These are phyloP conservation scores for Mactromeris polynyma DNA, from an alignment of 2,888 invertebrate genomes.

Conservation along the genomic window DNA sequence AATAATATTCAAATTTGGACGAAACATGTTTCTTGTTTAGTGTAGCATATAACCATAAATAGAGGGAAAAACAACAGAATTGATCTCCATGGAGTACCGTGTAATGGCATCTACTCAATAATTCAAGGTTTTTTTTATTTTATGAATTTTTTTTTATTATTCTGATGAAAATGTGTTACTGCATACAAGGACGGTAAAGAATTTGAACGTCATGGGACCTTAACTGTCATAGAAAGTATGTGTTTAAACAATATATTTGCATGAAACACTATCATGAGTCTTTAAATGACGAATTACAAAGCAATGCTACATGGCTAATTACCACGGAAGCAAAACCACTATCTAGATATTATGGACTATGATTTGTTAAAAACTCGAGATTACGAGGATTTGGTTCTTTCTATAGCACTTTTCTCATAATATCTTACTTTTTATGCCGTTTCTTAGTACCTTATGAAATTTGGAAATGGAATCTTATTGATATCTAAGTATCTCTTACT, in stretches of 20 bases:
- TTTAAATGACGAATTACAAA: not conserved
- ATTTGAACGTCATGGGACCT: not conserved
- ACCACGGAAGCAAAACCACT: too few relatives aligned
- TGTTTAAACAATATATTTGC: not conserved
- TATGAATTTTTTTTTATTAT: not conserved
- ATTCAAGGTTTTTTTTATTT: not conserved
- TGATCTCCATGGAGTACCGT: not conserved
- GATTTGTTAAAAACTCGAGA: too few relatives aligned
- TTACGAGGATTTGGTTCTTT: too few relatives aligned
- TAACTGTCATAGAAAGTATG: not conserved
- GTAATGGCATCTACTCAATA: not conserved
- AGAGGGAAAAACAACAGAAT: not conserved
- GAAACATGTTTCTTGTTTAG: too few relatives aligned
- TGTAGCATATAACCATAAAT: too few relatives aligned
- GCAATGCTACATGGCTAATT: not conserved
- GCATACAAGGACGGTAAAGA: not conserved
- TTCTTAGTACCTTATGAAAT: too few relatives aligned
- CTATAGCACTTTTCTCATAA: too few relatives aligned
- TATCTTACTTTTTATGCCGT: too few relatives aligned
- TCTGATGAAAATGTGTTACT: not conserved
- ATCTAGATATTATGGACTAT: too few relatives aligned
- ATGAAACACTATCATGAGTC: not conserved
- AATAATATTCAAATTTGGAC: too few relatives aligned
- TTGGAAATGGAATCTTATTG: too few relatives aligned
- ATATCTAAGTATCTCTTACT: too few relatives aligned